These are phyloP conservation scores for Druon quercuslanigerum DNA, from an alignment of 1,140 invertebrate species.

Conservation along the genomic window DNA sequence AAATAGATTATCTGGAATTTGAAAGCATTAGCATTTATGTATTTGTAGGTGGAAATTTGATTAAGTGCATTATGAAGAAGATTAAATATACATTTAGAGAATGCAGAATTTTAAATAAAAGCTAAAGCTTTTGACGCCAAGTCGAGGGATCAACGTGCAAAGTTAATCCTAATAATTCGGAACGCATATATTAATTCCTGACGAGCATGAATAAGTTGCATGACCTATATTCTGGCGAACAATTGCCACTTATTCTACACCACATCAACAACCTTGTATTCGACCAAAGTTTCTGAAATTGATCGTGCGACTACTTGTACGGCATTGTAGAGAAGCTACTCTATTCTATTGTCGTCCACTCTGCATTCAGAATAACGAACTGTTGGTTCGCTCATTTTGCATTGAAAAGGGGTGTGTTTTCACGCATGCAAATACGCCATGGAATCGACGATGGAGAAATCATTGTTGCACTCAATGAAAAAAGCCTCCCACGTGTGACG, in stretches of 20 bases:
- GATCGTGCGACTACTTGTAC: constrained; percentile 65
- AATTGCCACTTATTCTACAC: constrained; percentile 62
- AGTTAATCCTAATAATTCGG: constrained; percentile 5
- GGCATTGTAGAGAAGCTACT: constrained; percentile 61
- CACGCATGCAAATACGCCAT: constrained; percentile 41
- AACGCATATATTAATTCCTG: constrained; percentile 19
- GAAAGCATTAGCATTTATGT: no score
- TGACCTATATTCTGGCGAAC: constrained; percentile 44
- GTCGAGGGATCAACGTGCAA: neutral
- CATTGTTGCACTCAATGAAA: constrained; percentile 14
- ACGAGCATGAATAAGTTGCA: constrained; percentile 45
- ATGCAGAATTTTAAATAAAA: no score
- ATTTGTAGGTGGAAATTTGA: no score
- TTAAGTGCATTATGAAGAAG: no score
- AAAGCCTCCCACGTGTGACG: neutral
- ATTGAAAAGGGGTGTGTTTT: constrained; percentile 53
- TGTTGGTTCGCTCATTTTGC: constrained; percentile 45
- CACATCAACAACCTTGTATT: constrained; percentile 61
- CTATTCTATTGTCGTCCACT: constrained; percentile 58
- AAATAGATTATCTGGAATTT: no score
- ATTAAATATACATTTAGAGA: no score
- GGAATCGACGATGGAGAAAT: neutral
- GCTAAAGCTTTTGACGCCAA: neutral
- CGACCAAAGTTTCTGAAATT: constrained; percentile 69
- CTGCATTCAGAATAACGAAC: constrained; percentile 58